Percentiles rank a stretch among this genome's conserved stretches.
These are phyloP conservation scores for Cecropterus lyciades DNA, from an alignment of 1,140 invertebrate genomes.

Conservation along the genomic window DNA sequence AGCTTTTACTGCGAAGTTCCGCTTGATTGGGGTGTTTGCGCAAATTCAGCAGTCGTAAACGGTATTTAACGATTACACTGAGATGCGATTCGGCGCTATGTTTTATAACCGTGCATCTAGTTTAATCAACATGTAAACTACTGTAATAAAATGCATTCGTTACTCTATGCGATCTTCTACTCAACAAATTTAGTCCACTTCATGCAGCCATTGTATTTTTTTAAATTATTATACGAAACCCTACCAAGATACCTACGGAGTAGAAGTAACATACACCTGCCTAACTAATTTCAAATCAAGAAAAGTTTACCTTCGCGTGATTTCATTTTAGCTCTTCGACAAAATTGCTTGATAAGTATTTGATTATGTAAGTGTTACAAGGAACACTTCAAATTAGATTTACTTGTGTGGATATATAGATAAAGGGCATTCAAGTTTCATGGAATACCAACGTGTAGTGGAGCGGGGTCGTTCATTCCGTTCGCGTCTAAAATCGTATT, in stretches of 20 bases:
- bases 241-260: too few species aligned
- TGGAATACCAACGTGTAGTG: conserved; percentile 7
- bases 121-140: conserved; percentile 36
- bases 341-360: too few species aligned
- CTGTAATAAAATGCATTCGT: conserved; percentile 23
- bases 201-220: too few species aligned
- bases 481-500: conserved; percentile 80
- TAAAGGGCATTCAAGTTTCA: conserved; percentile 22
- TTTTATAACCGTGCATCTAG: conserved; percentile 34
- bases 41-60: conserved; percentile 58
- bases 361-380: too few species aligned
- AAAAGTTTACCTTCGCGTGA: too few species aligned
- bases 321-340: too few species aligned
- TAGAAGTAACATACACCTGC: too few species aligned
- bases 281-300: too few species aligned
- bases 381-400: too few species aligned
- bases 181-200: too few species aligned
- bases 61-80: conserved; percentile 51
- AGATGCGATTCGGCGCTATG: conserved; percentile 38
- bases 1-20: conserved; percentile 47
- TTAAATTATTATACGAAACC: too few species aligned
- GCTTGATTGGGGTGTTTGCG: conserved; percentile 49
- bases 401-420: not conserved
- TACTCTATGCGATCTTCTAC: not conserved
- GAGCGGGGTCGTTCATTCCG: conserved; percentile 45